Conservation (phyloP, 2,888 invertebrate species). For the Drosophila nr. medialis region DNA sequence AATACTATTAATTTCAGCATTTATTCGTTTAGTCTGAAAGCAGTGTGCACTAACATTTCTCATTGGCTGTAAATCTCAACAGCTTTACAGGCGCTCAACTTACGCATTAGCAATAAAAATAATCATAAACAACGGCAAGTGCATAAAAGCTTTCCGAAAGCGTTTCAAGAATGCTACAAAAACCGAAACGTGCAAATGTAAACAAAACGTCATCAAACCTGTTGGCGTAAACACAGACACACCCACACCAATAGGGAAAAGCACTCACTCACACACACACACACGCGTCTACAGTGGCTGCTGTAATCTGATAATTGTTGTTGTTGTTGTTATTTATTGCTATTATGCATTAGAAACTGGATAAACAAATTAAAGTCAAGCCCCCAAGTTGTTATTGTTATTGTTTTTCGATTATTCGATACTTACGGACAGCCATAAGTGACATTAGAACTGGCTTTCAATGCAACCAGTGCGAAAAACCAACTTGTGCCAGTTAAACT, state of each 20-base stretch:
- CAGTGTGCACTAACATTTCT: conserved; percentile 26
- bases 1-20: neutral
- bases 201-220: conserved; percentile 72
- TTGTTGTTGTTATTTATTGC: conserved; percentile 26
- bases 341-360: conserved; percentile 43
- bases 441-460: no score
- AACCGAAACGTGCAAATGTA: conserved; percentile 46
- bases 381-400: conserved; percentile 42
- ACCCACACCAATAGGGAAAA: neutral
- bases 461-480: neutral
- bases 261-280: conserved; percentile 5
- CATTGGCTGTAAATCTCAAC: conserved; percentile 22
- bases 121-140: neutral
- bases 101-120: conserved; percentile 16
- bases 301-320: conserved; percentile 17
- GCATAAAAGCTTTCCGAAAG: conserved; percentile 34
- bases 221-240: conserved; percentile 24
- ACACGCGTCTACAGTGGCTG: neutral
- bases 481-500: neutral
- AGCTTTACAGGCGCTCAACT: conserved; percentile 20
- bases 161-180: conserved; percentile 39
- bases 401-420: conserved; percentile 12
- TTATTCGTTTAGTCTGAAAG: neutral
- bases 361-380: conserved; percentile 69
- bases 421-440: conserved; percentile 11